These are phyloP conservation scores for Enoplosus armatus DNA, from an alignment of 2,797 vertebrate species.

Conservation along the genomic window DNA sequence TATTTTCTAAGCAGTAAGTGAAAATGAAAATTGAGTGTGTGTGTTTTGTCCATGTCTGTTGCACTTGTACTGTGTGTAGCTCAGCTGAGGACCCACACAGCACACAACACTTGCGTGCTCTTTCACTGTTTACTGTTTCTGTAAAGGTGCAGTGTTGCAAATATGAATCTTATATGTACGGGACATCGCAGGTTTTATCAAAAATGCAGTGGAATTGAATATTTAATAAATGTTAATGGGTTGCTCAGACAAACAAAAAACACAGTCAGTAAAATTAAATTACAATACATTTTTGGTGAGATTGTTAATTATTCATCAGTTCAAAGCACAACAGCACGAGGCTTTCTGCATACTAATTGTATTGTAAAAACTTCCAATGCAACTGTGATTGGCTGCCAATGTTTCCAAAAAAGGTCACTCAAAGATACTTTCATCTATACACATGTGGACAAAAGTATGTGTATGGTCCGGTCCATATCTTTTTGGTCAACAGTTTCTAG, in stretches of 20 bases:
- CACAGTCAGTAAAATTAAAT: not conserved
- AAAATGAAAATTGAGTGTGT: slow-evolving; percentile 49
- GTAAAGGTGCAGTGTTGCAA: not conserved
- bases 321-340: slow-evolving; percentile 1
- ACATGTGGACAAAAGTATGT: not conserved
- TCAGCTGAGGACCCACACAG: not conserved
- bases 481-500: no score
- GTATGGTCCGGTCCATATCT: not conserved
- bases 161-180: not conserved
- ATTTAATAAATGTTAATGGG: slow-evolving; percentile 11
- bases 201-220: slow-evolving; percentile 1
- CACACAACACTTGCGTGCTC: not conserved
- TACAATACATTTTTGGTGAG: not conserved
- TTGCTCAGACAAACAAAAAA: not conserved
- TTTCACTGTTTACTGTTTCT: not conserved
- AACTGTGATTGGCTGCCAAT: not conserved
- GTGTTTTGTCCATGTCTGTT: slow-evolving; percentile 43
- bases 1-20: slow-evolving; percentile 56
- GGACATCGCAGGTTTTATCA: slow-evolving; percentile 11
- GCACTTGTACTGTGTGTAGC: slow-evolving; percentile 1
- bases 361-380: not conserved
- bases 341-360: slow-evolving; percentile 8
- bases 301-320: slow-evolving; percentile 28
- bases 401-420: not conserved
- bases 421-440: not conserved